A percentile compares a stretch with the other conserved stretches of the same genome.
Evolutionary conservation across 2,888 invertebrate genomes (phyloP).

Genomic region (Megastigmus dorsalis): DNA sequence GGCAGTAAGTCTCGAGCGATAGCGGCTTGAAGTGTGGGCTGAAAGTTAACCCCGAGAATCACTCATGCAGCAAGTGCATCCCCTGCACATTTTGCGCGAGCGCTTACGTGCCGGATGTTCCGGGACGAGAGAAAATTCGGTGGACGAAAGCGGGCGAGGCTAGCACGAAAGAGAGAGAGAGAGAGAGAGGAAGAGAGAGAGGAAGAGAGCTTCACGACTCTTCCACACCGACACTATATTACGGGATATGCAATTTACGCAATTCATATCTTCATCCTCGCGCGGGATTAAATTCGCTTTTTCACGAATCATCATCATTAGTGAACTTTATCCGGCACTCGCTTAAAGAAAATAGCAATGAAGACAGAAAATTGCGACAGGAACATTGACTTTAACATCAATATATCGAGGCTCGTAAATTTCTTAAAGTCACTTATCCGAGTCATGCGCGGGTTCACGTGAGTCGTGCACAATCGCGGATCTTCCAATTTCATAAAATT

Average conservation of each 20-base stretch:
- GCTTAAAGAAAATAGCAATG: too few relatives aligned
- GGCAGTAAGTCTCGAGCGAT: slow-evolving; percentile 35
- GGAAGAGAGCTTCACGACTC: neutral
- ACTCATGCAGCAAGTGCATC: slow-evolving; percentile 45
- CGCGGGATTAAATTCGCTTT: neutral
- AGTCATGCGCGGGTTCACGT: too few relatives aligned
- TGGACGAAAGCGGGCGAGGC: neutral
- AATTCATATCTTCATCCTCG: neutral
- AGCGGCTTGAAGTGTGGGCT: slow-evolving; percentile 7
- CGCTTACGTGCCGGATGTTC: slow-evolving; percentile 29
- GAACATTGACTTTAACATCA: too few relatives aligned
- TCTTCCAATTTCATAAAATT: slow-evolving; percentile 8
- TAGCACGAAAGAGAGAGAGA: too few relatives aligned
- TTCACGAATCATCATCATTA: too few relatives aligned
- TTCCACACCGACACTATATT: slow-evolving; percentile 4
- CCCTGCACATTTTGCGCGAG: slow-evolving; percentile 33
- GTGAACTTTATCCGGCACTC: too few relatives aligned
- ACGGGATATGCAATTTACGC: slow-evolving; percentile 11
- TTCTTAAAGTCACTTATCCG: too few relatives aligned
- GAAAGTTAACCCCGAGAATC: slow-evolving; percentile 44
- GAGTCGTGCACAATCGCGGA: too few relatives aligned
- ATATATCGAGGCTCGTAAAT: too few relatives aligned
- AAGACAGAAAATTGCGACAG: too few relatives aligned
- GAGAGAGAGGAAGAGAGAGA: too few relatives aligned
- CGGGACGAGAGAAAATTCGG: slow-evolving; percentile 31